Conservation (phyloP, 2,113 vertebrate species). For the Rhynchomys soricoides region DNA sequence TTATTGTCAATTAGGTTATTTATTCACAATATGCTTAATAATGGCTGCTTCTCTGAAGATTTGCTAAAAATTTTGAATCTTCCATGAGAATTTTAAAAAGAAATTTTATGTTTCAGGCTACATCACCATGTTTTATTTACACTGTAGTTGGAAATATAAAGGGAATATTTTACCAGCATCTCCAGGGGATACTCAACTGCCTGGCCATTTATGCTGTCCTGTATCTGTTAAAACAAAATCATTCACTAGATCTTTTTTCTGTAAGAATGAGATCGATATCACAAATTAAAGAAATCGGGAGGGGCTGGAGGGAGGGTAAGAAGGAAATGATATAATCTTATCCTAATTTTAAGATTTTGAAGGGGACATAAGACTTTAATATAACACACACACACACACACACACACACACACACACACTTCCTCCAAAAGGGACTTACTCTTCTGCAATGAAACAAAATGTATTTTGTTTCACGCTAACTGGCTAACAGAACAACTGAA, state of each 20-base stretch:
- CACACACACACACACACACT: background rate
- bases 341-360: background rate
- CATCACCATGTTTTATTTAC: slow-evolving; percentile 28
- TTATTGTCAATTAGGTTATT: background rate
- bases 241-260: background rate
- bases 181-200: background rate
- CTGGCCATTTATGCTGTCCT: slow-evolving; percentile 4
- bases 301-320: too few relatives aligned
- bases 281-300: slow-evolving; percentile 7
- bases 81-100: slow-evolving; percentile 28
- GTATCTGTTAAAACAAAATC: background rate
- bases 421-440: background rate
- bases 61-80: slow-evolving; percentile 6
- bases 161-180: background rate
- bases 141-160: slow-evolving; percentile 11
- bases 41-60: slow-evolving; percentile 3
- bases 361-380: background rate
- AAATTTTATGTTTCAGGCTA: slow-evolving; percentile 43
- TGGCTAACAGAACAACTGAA: slow-evolving; percentile 45
- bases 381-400: background rate
- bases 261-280: background rate
- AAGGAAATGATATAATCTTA: background rate
- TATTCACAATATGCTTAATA: background rate
- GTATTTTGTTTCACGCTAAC: slow-evolving; percentile 20
- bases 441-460: background rate